A percentile compares a stretch with the other conserved stretches of the same genome.
Conservation (phyloP, 2,888 invertebrate species). For the Lasioglossum marginatum region DNA sequence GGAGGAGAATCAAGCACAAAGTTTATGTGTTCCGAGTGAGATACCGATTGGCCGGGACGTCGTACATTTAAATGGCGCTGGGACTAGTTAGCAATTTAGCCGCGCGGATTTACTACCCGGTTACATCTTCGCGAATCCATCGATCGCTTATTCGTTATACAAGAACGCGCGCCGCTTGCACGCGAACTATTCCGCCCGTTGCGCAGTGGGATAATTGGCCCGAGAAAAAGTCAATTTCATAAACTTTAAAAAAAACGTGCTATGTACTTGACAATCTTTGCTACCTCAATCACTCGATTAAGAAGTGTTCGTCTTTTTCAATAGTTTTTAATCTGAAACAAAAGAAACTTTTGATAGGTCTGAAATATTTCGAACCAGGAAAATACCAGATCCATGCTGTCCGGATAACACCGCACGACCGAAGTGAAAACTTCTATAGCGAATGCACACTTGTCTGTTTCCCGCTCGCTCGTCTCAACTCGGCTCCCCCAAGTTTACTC, state of each 20-base stretch:
- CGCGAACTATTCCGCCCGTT: not conserved
- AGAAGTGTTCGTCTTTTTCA: not conserved
- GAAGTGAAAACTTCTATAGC: no score
- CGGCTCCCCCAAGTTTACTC: no score
- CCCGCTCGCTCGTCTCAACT: no score
- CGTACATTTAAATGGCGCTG: not conserved
- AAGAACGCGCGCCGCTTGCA: not conserved
- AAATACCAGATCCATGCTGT: no score
- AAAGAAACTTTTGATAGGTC: not conserved
- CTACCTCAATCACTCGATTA: no score
- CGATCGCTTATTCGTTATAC: conserved; percentile 35
- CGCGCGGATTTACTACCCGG: not conserved
- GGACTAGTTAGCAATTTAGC: conserved; percentile 24
- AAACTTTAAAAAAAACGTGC: not conserved
- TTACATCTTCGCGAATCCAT: conserved; percentile 9
- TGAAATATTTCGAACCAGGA: not conserved
- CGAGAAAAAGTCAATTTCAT: not conserved
- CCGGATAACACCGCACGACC: no score
- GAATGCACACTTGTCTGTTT: no score
- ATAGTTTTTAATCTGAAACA: not conserved
- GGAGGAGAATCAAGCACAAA: conserved; percentile 4
- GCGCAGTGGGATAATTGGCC: not conserved
- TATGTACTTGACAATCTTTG: no score
- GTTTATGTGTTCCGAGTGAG: conserved; percentile 1
- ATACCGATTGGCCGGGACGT: not conserved